Base-by-base conservation (phyloP, 2,113 vertebrate genomes). In the Leptobrachium ailaonicum region DNA sequence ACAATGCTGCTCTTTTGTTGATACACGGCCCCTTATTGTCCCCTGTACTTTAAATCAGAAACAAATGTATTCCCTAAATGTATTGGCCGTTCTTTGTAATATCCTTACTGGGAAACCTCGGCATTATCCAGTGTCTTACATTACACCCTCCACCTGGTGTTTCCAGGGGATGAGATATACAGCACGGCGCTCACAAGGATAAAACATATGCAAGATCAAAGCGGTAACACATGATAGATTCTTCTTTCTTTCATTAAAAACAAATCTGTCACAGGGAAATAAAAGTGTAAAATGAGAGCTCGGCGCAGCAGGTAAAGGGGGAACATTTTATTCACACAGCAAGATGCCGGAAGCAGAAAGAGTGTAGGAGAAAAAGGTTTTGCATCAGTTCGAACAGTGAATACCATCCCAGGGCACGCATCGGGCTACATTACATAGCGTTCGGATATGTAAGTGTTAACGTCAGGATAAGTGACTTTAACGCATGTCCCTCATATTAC, bases 171-270 rank as follows among this genome's bases (percentile, higher is more conserved):
- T n/a, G 40, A 66, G 47, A 47, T 6, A 12, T 41, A 77, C 74
- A 67, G n/a, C 14, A 77, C 74, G 54, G 67, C 41, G 63, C 12
- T 54, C 40, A 53, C 4, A 76, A 10, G 47, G 53, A 70, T 44
- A 3, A 68, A 77, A 71, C 53, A 14, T 45, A 9, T 53, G 66
- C 41, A 2, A 43, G 64, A 43, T 69, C 66, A 77, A 77, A 70
- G 45, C 45, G 43, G 67, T 40, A 2, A 32, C 5, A 12, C 41
- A 71, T 77, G 54, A 77, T 60, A 54, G 66, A 44, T 42, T 45
- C 76, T 12, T 45, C 76, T 12, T 41, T 40, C 42, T 42, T 70
- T 77, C 53, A 70, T 77, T 32, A 68, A 70, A 41, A 71, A 71
- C 45, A 78, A 12, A 71, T 56, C 56, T 60, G 42, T 72, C 32